Base-by-base conservation (phyloP, 2,888 invertebrate species). In the Papilio demoleus region DNA sequence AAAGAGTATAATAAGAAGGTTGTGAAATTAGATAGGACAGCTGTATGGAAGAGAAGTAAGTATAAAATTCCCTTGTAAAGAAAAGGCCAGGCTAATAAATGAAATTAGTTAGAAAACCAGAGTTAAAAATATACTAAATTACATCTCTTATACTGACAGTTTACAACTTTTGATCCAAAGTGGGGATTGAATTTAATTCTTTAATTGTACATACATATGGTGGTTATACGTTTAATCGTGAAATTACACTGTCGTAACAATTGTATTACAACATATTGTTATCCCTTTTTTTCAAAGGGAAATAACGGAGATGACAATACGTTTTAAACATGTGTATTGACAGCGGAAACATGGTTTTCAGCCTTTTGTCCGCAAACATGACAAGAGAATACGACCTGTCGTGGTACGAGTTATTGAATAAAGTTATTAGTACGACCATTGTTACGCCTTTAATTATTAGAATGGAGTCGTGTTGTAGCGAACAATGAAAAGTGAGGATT, bases 381-480 rank as follows among this genome's bases (percentile, higher is more conserved):
- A 67, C 67, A 68, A 36, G 65, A 31, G 60, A 66, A 61, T 65
- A 65, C 72, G 71, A 71, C 71, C 73, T 70, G 73, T 77, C 76
- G 79, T 74, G 77, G 76, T 82, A 82, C 80, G 80, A 81, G 82
- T 80, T 83, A 84, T 83, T 81, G 80, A 78, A 81, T 77, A 76
- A 79, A 83, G 81, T 81, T 83, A 82, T 82, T 83, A 83, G 75
- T 74, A 75, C 70, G 72, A 70, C 78, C 76, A 79, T 82, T 82
- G 77, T 82, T 72, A 70, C 53, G 65, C 75, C 60, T 73, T 74
- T 70, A 71, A 70, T 71, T 69, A 61, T 60, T 64, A 50, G 31
- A 63, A 67, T 40, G 67, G 24, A 58, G 42, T 27, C 24, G 9
- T 66, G 17, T 0, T 4, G n/a, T n/a, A n/a, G n/a, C n/a, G 47